Percentiles rank a stretch among this genome's conserved stretches.
These are phyloP conservation scores for Sympetrum striolatum DNA, from an alignment of 2,888 invertebrate species.

Conservation along the genomic window DNA sequence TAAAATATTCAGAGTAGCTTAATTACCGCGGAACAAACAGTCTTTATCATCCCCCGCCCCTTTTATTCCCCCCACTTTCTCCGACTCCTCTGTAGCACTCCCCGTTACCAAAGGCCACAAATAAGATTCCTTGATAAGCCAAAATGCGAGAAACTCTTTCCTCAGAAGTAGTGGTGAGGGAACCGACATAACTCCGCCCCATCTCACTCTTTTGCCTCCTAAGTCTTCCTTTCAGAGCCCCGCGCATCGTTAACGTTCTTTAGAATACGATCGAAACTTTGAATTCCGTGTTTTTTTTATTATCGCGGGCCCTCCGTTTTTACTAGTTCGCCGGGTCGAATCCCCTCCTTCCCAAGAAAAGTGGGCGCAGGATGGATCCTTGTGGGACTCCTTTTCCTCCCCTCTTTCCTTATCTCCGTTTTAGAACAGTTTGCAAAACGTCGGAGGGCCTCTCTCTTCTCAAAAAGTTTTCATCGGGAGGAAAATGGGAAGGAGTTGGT, in stretches of 20 bases:
- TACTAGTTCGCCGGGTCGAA: background rate
- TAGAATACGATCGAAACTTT: conserved; percentile 2
- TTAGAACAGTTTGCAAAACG: conserved; percentile 31
- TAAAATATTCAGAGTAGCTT: background rate
- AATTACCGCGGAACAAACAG: background rate
- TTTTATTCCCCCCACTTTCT: background rate
- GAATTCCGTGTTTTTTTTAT: background rate
- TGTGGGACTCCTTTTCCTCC: background rate
- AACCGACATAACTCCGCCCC: background rate
- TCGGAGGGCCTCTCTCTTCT: background rate
- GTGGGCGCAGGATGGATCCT: background rate
- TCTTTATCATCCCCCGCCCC: background rate
- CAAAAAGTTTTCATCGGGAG: conserved; percentile 22
- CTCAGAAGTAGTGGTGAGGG: background rate
- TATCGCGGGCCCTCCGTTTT: background rate
- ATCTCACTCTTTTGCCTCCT: background rate
- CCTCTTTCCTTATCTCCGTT: conserved; percentile 28
- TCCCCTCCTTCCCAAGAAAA: background rate
- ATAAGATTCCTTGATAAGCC: background rate
- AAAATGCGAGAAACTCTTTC: background rate
- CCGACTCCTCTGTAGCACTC: background rate
- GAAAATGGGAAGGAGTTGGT: background rate
- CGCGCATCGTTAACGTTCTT: background rate
- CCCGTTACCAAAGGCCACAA: background rate
- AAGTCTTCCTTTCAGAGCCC: background rate